Percentiles rank a stretch among this genome's conserved stretches.
These are phyloP conservation scores for Drosophila nr. medialis DNA, from an alignment of 2,888 invertebrate species.

Conservation along the genomic window DNA sequence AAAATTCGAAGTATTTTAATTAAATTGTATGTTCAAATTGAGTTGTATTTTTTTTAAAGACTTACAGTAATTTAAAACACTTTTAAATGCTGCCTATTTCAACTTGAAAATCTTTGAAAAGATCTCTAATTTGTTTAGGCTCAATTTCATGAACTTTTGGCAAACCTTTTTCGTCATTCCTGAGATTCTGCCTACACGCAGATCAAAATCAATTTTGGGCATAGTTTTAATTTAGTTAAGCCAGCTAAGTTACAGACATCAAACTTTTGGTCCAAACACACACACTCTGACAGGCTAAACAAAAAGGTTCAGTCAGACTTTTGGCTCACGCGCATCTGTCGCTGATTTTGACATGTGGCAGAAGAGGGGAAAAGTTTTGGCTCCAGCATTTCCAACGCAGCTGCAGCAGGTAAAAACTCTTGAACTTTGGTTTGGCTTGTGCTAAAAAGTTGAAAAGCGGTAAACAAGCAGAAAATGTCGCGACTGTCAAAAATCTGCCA, in stretches of 20 bases:
- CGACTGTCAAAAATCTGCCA: constrained; percentile 67
- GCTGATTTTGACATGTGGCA: constrained; percentile 66
- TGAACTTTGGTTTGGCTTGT: constrained; percentile 37
- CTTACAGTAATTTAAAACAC: background rate
- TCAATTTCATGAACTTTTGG: constrained; percentile 36
- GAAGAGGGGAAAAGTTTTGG: constrained; percentile 13
- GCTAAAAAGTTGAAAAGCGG: constrained; percentile 69
- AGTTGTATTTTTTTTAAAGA: background rate
- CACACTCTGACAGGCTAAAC: constrained; percentile 9
- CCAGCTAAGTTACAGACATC: constrained; percentile 28
- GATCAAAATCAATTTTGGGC: constrained; percentile 45
- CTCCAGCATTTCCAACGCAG: constrained; percentile 30
- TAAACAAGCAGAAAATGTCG: constrained; percentile 78
- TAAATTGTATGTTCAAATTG: background rate
- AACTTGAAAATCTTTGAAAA: background rate
- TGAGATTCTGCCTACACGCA: background rate
- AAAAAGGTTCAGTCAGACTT: constrained; percentile 33
- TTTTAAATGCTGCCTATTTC: background rate
- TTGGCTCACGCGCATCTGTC: constrained; percentile 50
- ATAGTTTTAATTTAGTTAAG: constrained; percentile 70
- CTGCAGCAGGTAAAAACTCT: constrained; percentile 26
- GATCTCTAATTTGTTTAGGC: constrained; percentile 27
- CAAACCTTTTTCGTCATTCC: constrained; percentile 10
- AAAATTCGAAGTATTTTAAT: background rate
- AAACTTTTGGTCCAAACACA: constrained; percentile 51